Evolutionary conservation across 2,888 invertebrate genomes (phyloP), one percentile per base, ranked within the genome.

Genomic region (Diachrysia chrysitis): DNA sequence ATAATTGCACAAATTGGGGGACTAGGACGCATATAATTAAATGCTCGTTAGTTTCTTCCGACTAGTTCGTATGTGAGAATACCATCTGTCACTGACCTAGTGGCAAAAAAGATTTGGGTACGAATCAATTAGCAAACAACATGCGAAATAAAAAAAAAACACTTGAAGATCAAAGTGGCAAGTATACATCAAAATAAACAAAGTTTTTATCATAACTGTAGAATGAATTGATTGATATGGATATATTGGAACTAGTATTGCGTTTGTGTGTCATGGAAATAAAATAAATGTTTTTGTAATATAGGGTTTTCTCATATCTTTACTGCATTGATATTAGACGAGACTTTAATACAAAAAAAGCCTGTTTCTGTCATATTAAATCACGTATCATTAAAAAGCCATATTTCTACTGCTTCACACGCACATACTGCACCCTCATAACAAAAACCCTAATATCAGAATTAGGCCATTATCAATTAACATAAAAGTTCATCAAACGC

Each of bases 1-100:
- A 74, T 73, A 83, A 84, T 88, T 87, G 81, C 86, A 83, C 82
- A 85, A 90, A 84, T 83, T 89, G 83, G 89, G 88, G 70, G 86
- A 90, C 85, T 89, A 75, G 90, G 85, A 75, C 88, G 84, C 78
- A 77, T 85, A 76, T 59, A 63, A 70, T 75, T 75, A 70, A 51
- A 29, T 62, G 53, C 65, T 62, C 51, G 54, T 61, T 56, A 21
- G 21, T 32, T 51, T 59, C 78, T 78, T 78, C 55, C 59, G 74
- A 64, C 25, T 68, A 17, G 29, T 25, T 63, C 37, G n/a, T 58
- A 17, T 21, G 48, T 57, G 62, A 57, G 78, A 73, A 35, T n/a
- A 53, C 48, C 64, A 78, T 65, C 62, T 62, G 64, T 69, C 69
- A 60, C 19, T 64, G 74, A 68, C 74, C 74, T 63, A 73, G 51